Evolutionary conservation across 2,888 invertebrate species (phyloP).

Genomic region (Vannuccia rotundouncinata): DNA sequence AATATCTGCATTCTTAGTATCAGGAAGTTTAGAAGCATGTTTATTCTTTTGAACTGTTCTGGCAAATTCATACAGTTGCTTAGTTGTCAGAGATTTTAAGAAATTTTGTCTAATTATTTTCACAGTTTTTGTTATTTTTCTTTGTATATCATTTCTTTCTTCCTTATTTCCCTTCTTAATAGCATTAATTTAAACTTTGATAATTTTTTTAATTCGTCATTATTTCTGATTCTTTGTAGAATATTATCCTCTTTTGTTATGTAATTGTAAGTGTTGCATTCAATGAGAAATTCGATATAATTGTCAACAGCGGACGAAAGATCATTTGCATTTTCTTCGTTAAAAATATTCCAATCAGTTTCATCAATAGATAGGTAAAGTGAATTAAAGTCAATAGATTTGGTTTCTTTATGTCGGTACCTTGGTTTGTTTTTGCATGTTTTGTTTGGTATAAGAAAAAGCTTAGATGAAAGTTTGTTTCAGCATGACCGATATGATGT

Average conservation of each 20-base stretch:
- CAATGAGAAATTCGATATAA: slow-evolving; percentile 26
- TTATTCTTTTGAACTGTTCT: too few relatives aligned
- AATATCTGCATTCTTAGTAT: too few relatives aligned
- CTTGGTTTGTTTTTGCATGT: slow-evolving; percentile 5
- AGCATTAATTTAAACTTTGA: background rate
- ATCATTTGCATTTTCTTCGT: slow-evolving; percentile 23
- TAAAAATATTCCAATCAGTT: slow-evolving; percentile 7
- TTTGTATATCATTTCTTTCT: background rate
- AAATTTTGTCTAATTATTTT: background rate
- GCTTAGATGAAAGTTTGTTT: background rate
- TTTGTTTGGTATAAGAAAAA: background rate
- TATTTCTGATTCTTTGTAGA: slow-evolving; percentile 9
- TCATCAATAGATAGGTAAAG: background rate
- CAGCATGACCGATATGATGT: background rate
- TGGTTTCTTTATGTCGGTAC: slow-evolving; percentile 21
- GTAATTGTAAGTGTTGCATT: slow-evolving; percentile 15
- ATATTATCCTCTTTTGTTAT: slow-evolving; percentile 23
- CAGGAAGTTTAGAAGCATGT: too few relatives aligned
- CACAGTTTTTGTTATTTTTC: background rate
- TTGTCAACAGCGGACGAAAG: slow-evolving; percentile 22
- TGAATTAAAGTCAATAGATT: slow-evolving; percentile 26
- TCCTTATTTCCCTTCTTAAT: background rate
- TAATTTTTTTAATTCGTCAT: background rate
- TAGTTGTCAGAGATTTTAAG: too few relatives aligned
- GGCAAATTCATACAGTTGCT: too few relatives aligned